Evolutionary conservation across 2,113 vertebrate genomes (phyloP), one percentile per base, ranked within the genome.

Genomic region (Cyanoramphus novaezelandiae): DNA sequence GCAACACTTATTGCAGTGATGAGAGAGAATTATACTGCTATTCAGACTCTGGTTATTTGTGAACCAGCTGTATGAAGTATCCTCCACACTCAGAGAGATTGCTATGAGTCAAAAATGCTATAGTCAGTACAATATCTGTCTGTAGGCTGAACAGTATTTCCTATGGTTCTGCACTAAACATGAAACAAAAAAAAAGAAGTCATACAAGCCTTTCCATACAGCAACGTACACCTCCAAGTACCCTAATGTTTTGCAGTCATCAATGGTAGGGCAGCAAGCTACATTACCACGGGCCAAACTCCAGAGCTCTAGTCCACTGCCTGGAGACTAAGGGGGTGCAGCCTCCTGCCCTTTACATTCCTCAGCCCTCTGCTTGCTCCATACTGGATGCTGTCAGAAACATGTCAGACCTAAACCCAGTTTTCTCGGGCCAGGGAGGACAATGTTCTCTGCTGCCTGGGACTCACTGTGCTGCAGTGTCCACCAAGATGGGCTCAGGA

Each of bases 391-490:
- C 39, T 31, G 37, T 31, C 20, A 68, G 28, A 23, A 81, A 49
- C 0, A 0, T 6, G 10, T 9, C 41, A 78, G n/a, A 63, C 31
- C 15, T 27, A 41, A 74, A 69, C 1, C 37, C 18, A 20, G 15
- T 29, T 65, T 88, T 89, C 59, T 53, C 67, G 41, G 46, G 15
- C n/a, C 3, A 0, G 50, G 28, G 47, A 88, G 33, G 28, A 86
- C n/a, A 57, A 37, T 0, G 7, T 14, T 13, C 12, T 28, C 37
- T 59, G 53, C 68, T 74, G 37, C 77, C 64, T 41, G 15, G 13
- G 13, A 28, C 24, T 52, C 5, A 5, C 9, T 41, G 37, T n/a
- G 53, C 21, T 0, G 0, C 35, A 47, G 7, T 0, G 1, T 20
- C 50, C 11, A 76, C 52, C 33, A 49, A 35, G 59, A 24, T 10